Conservation (phyloP, 1,140 invertebrate genomes). For the Oryzaephilus surinamensis region DNA sequence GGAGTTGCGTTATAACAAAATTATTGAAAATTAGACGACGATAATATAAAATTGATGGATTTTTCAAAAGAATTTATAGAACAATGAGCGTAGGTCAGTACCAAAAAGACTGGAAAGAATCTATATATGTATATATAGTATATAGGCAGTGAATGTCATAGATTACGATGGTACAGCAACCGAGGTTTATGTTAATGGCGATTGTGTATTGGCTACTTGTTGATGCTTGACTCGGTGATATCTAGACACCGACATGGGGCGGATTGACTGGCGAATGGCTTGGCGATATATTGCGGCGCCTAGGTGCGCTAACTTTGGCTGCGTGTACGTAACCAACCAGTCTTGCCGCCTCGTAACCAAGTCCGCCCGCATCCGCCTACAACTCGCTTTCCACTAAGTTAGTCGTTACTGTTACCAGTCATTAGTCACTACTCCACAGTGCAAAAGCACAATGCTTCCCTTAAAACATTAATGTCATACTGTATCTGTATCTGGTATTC, state of each 20-base stretch:
- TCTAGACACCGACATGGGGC: constrained; percentile 12
- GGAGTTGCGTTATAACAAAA: no score
- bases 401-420: constrained; percentile 19
- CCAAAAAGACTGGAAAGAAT: no score
- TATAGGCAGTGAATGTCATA: constrained; percentile 8
- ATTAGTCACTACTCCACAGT: constrained; percentile 28
- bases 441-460: constrained; percentile 1
- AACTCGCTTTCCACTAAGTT: constrained; percentile 7
- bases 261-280: constrained; percentile 20
- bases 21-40: no score
- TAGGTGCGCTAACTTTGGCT: constrained; percentile 19
- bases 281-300: constrained; percentile 16
- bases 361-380: constrained; percentile 20
- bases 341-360: constrained; percentile 7
- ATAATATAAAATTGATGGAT: no score
- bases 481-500: no score
- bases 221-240: constrained; percentile 23
- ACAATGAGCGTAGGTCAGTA: no score
- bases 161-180: constrained; percentile 8
- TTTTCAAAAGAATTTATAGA: no score
- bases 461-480: background rate
- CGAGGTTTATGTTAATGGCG: constrained; percentile 11
- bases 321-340: constrained; percentile 31
- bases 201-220: constrained; percentile 38
- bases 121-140: no score